These are phyloP conservation scores for Laupala kohalensis DNA, from an alignment of 1,140 invertebrate species.

Conservation along the genomic window DNA sequence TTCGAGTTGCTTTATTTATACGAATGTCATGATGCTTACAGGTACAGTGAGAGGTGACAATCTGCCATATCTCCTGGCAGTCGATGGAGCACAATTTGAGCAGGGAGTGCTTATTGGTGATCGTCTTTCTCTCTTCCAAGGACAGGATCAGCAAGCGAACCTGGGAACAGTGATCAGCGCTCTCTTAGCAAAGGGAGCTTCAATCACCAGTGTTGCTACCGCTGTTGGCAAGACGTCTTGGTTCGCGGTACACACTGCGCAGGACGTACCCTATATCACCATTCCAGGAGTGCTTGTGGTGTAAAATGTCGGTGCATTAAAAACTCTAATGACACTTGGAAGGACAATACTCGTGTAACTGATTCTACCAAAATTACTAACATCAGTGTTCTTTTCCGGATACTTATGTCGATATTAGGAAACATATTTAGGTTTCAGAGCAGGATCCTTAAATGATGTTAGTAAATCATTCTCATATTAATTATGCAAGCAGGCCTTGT, in stretches of 20 bases:
- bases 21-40: not conserved
- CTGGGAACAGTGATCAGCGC: not conserved
- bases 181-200: not conserved
- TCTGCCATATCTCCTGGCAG: slow-evolving; percentile 24
- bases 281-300: slow-evolving; percentile 7
- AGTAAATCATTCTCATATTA: too few species aligned
- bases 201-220: not conserved
- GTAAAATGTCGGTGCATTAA: too few species aligned
- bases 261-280: not conserved
- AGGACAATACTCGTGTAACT: too few species aligned
- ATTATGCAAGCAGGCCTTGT: too few species aligned
- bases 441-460: too few species aligned
- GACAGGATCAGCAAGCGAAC: not conserved
- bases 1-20: not conserved
- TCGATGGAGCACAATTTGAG: slow-evolving; percentile 27
- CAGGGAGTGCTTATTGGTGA: slow-evolving; percentile 23
- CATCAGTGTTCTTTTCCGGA: too few species aligned
- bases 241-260: slow-evolving; percentile 6
- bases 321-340: too few species aligned
- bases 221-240: slow-evolving; percentile 8
- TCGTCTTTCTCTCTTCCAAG: slow-evolving; percentile 5
- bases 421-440: too few species aligned
- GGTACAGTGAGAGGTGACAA: slow-evolving; percentile 24
- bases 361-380: too few species aligned
- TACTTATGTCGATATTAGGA: too few species aligned